A percentile compares a stretch with the other conserved stretches of the same genome.
phyloP scores from a whole-genome alignment of 2,113 vertebrate species.

The Lepisosteus osseus region DNA sequence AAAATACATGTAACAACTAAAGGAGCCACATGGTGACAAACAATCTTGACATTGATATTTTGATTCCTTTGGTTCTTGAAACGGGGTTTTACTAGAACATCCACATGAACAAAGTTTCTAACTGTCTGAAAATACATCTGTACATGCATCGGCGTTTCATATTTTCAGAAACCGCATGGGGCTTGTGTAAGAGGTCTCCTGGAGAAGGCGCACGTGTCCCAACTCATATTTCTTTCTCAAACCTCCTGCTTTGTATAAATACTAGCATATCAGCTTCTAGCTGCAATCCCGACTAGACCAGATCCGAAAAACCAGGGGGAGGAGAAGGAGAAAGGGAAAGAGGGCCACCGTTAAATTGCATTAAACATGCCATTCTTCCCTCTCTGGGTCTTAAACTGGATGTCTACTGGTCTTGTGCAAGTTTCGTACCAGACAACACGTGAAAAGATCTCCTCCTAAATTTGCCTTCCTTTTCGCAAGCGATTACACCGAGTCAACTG shows the following conservation, averaged over 20 bases:
- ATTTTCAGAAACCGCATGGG: background rate
- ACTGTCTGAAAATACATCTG: no score
- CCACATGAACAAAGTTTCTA: no score
- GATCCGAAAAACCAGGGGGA: slow-evolving; percentile 27
- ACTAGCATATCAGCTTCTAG: slow-evolving; percentile 1
- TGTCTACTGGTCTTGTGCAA: slow-evolving; percentile 20
- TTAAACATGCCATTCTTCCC: slow-evolving; percentile 42
- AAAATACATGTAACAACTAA: no score
- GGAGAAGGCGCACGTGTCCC: slow-evolving; percentile 29
- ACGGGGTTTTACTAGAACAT: no score
- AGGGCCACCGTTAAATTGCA: slow-evolving; percentile 40
- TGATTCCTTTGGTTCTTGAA: no score
- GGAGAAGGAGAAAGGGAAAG: slow-evolving; percentile 30
- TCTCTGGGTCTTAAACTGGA: slow-evolving; percentile 29
- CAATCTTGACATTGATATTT: no score
- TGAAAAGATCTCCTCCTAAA: slow-evolving; percentile 10
- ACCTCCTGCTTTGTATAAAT: slow-evolving; percentile 23
- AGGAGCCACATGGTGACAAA: no score
- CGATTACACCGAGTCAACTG: background rate
- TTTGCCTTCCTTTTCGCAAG: background rate
- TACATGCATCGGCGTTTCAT: no score
- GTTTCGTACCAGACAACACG: slow-evolving; percentile 21
- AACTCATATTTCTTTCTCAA: slow-evolving; percentile 24
- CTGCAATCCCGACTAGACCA: slow-evolving; percentile 14
- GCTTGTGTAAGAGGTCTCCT: slow-evolving; percentile 15